A percentile compares a stretch with the other conserved stretches of the same genome.
Evolutionary conservation across 64 coral and sea anemone genomes (phyloP).

Genomic region (Stichodactyla helianthus): DNA sequence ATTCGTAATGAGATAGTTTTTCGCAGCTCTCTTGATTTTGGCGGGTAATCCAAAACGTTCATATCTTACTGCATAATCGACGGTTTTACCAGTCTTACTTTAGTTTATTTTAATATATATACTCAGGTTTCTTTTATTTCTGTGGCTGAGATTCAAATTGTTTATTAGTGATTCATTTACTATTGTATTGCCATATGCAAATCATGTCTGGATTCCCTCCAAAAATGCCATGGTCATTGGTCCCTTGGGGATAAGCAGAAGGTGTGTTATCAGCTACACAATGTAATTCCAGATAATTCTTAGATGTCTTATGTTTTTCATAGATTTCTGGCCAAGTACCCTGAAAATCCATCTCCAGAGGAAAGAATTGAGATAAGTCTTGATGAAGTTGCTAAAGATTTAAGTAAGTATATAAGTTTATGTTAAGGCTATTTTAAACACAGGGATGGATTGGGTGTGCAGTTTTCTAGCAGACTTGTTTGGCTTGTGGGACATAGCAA

Average conservation of each 20-base stretch:
- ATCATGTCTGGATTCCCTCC: slow-evolving; percentile 14
- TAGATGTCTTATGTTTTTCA: background rate
- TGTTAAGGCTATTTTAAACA: background rate
- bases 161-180: background rate
- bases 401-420: slow-evolving; percentile 58
- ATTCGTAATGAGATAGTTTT: slow-evolving; percentile 41
- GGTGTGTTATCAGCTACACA: background rate
- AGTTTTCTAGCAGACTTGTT: no score
- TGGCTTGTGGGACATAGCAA: no score
- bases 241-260: background rate
- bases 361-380: slow-evolving; percentile 86
- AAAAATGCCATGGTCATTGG: background rate
- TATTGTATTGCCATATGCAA: background rate
- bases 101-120: no score
- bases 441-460: no score
- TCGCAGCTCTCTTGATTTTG: slow-evolving; percentile 3
- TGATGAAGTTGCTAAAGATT: slow-evolving; percentile 95
- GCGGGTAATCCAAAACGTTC: background rate
- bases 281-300: background rate
- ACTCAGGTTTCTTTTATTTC: background rate
- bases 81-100: no score
- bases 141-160: background rate
- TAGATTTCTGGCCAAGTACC: slow-evolving; percentile 96
- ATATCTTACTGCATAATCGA: no score
- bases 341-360: slow-evolving; percentile 57